Evolutionary conservation across 2,888 invertebrate species (phyloP).

Genomic region (Arctia plantaginis): DNA sequence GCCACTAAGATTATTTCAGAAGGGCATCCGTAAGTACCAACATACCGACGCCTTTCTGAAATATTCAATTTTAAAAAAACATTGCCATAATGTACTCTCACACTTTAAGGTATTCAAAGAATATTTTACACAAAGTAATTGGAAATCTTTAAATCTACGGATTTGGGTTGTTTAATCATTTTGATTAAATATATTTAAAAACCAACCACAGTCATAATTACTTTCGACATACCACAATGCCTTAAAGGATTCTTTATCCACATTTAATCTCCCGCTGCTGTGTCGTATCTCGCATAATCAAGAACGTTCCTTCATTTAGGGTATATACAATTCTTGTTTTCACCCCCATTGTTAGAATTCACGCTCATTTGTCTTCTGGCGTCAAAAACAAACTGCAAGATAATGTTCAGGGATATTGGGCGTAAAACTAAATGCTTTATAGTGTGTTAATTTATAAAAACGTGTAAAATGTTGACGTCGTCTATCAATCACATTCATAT

Average conservation of each 20-base stretch:
- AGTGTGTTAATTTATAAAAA: neutral
- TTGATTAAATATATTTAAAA: too few species aligned
- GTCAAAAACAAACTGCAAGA: slow-evolving; percentile 21
- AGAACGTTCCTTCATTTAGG: neutral
- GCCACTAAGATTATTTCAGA: too few species aligned
- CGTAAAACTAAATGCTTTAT: slow-evolving; percentile 17
- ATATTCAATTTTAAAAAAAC: too few species aligned
- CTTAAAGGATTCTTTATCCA: neutral
- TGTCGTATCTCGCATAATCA: neutral
- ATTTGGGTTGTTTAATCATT: too few species aligned
- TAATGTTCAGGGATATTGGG: slow-evolving; percentile 2
- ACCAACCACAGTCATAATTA: neutral
- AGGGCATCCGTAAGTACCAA: too few species aligned
- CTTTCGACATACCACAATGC: neutral
- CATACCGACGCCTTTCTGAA: too few species aligned
- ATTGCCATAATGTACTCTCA: too few species aligned
- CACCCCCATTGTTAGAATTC: slow-evolving; percentile 27
- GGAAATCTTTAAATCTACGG: too few species aligned
- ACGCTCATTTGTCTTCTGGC: slow-evolving; percentile 38
- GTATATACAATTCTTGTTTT: slow-evolving; percentile 23
- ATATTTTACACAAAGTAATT: too few species aligned
- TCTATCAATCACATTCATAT: neutral
- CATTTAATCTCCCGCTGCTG: neutral
- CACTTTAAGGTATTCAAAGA: too few species aligned
- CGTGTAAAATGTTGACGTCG: neutral